Evolutionary conservation across 2,888 invertebrate genomes (phyloP), one percentile per base, ranked within the genome.

Genomic region (Drosophila borealis): DNA sequence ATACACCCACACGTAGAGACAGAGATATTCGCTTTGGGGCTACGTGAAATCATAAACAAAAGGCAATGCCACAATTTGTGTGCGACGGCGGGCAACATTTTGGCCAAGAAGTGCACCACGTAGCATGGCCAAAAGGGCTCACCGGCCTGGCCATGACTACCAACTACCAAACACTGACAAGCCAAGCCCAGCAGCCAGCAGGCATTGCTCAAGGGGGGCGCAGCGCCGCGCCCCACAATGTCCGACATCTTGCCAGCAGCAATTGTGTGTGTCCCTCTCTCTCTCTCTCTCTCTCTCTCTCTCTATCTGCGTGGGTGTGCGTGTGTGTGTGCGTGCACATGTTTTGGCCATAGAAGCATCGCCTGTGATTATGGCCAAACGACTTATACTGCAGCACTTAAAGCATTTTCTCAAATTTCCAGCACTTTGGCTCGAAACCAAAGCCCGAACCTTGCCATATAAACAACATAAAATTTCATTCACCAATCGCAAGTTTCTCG

Each of bases 41-140:
- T 78, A 79, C 81, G 78, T 78, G 79, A 81, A 79, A 80, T 74
- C 78, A 78, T 78, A 78, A 78, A 78, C 78, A 76, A 77, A 78
- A 67, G 70, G 80, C 74, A 78, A 66, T 70, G 71, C 70, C 70
- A 63, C 70, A 81, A 73, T 71, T 74, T 65, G 81, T 68, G 79
- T 66, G 65, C 65, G 41, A 19, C 56, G 46, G 34, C 36, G 36
- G 36, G 36, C 36, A 36, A 17, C 10, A 36, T n/a, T 45, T 60
- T 50, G 45, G 56, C 54, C 51, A 70, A 78, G 61, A 65, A 74
- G 62, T 74, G 75, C 79, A 79, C 51, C 75, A 79, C 79, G 79
- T 63, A 44, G 33, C 63, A 64, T 55, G 55, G 48, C 64, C 63
- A 59, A 74, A 79, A 77, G 71, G 77, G 67, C 71, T 67, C 60